These are phyloP conservation scores for Empidonax traillii DNA, from an alignment of 2,113 vertebrate genomes.

Conservation along the genomic window DNA sequence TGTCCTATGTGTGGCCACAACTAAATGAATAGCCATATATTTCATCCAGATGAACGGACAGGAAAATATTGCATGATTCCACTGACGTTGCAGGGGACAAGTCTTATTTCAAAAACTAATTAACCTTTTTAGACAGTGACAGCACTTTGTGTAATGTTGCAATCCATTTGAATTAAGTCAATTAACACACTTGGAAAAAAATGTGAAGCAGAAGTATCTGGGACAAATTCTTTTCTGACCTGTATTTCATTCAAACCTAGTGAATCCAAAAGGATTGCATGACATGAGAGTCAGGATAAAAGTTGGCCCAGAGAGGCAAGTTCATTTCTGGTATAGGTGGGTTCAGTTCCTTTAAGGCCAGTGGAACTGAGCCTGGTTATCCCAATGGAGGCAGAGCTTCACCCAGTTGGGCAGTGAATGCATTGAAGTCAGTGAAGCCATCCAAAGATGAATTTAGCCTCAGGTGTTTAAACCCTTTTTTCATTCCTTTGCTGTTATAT, in stretches of 20 bases:
- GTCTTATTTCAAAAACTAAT: conserved; percentile 38
- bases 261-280: conserved; percentile 45
- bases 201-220: conserved; percentile 52
- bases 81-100: conserved; percentile 40
- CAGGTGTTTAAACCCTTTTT: background rate
- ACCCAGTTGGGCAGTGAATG: conserved; percentile 22
- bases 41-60: background rate
- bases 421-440: conserved; percentile 45
- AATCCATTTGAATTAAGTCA: conserved; percentile 46
- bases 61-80: conserved; percentile 38
- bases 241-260: conserved; percentile 54
- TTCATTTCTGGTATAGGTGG: conserved; percentile 29
- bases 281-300: conserved; percentile 30
- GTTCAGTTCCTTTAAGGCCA: conserved; percentile 28
- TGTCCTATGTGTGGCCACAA: background rate
- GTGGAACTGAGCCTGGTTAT: conserved; percentile 26
- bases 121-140: conserved; percentile 40
- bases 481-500: background rate
- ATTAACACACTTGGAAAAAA: conserved; percentile 49
- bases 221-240: conserved; percentile 29
- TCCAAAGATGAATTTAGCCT: conserved; percentile 52
- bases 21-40: background rate
- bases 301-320: conserved; percentile 53
- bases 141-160: conserved; percentile 37
- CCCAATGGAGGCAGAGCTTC: conserved; percentile 31